A percentile compares a stretch with the other conserved stretches of the same genome.
These are phyloP conservation scores for Noctua pronuba DNA, from an alignment of 2,888 invertebrate species.

Conservation along the genomic window DNA sequence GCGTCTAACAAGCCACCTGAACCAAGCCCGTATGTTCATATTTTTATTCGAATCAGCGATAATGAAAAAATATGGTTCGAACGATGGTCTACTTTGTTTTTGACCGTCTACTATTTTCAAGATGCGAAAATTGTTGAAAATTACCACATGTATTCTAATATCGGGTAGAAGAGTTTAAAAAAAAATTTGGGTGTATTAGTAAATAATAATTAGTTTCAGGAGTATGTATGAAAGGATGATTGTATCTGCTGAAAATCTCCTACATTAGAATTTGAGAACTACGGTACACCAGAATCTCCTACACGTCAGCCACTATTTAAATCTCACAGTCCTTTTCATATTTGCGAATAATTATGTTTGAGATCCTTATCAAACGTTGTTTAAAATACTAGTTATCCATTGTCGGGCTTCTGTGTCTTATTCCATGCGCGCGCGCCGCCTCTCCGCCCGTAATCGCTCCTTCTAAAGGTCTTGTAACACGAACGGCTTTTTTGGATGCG, in stretches of 20 bases:
- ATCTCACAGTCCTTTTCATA: background rate
- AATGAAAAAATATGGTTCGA: no score
- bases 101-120: no score
- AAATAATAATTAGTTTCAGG: background rate
- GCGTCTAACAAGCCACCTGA: background rate
- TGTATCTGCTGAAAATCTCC: background rate
- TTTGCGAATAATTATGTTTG: background rate
- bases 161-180: background rate
- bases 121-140: background rate
- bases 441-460: conserved; percentile 59
- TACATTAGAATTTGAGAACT: background rate
- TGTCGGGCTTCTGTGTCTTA: conserved; percentile 47
- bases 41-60: no score
- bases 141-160: background rate
- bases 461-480: conserved; percentile 63
- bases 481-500: conserved; percentile 60
- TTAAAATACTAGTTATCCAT: background rate
- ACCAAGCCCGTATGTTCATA: no score
- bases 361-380: conserved; percentile 6
- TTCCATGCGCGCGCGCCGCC: conserved; percentile 71
- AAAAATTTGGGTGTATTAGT: background rate
- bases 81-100: no score
- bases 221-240: background rate
- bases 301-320: background rate
- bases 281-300: background rate